These are phyloP conservation scores for Pasiphila rectangulata DNA, from an alignment of 2,888 invertebrate genomes.

Conservation along the genomic window DNA sequence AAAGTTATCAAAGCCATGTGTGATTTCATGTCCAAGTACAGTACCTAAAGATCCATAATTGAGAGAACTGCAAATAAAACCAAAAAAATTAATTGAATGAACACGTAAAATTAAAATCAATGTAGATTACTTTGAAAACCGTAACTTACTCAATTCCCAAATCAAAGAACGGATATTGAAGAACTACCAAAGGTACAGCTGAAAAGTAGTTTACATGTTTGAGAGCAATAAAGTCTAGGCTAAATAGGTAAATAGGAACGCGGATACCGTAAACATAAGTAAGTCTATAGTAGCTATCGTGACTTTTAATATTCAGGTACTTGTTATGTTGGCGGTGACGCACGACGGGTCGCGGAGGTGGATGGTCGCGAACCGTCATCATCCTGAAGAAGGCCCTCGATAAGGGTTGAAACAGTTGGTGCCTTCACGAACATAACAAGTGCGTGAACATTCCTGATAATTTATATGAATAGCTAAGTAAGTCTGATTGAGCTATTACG, in stretches of 20 bases:
- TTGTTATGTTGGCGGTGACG: no score
- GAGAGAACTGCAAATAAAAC: conserved; percentile 80
- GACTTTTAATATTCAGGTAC: no score
- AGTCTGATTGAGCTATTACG: no score
- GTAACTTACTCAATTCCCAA: conserved; percentile 89
- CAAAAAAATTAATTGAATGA: background rate
- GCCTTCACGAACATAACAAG: no score
- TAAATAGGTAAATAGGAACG: background rate
- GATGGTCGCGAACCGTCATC: no score
- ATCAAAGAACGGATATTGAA: conserved; percentile 91
- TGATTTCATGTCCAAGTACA: conserved; percentile 88
- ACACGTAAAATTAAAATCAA: background rate
- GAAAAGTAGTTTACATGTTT: no score
- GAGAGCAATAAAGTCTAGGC: background rate
- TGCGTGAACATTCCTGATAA: no score
- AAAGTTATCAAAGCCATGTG: conserved; percentile 81
- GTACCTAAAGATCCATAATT: conserved; percentile 91
- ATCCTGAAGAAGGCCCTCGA: no score
- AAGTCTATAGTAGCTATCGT: no score
- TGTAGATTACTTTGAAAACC: background rate
- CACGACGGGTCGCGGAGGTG: no score
- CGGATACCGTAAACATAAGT: background rate
- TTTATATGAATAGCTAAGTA: no score
- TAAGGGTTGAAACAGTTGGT: no score
- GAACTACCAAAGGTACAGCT: conserved; percentile 92